Base-by-base conservation (phyloP, 2,113 vertebrate species). In the Ammospiza nelsoni region DNA sequence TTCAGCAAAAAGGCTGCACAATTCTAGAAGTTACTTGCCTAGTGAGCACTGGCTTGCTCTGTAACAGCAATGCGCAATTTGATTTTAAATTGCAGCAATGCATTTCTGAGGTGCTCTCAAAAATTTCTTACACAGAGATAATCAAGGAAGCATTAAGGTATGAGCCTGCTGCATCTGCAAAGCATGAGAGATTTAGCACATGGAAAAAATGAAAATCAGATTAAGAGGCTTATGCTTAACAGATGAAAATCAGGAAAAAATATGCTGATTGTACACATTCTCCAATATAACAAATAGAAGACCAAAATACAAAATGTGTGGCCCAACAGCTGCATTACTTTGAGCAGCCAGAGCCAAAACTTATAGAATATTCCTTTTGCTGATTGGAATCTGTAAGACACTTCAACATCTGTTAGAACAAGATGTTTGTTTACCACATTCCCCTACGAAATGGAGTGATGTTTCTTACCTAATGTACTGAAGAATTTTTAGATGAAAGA, bases 401-500 rank as follows among this genome's bases (percentile, higher is more conserved):
- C 80, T 86, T 73, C 71, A 88, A 84, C 96, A 97, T 97, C 93
- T 97, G 93, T 48, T 91, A 75, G 65, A 82, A 96, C 85, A 89
- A 93, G 73, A 97, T 89, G 92, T 37, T 92, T 93, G 89, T 92
- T 97, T 96, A 94, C 91, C 63, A 78, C 43, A 29, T 92, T 96
- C 94, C 74, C 90, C 76, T 68, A 65, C 52, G 61, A 94, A 94
- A 87, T 29, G 29, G 71, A 91, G 92, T 69, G 49, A 89, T 65
- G 51, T 72, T 96, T 90, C 92, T 94, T 95, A 94, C 92, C 89
- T 96, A 96, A 96, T 92, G 80, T 85, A 93, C 92, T 89, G 87
- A 84, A 94, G 94, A 92, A 89, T 93, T 91, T 97, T 92, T 41
- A 95, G 94, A 97, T 97, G 95, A 97, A 97, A 97, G 94, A 96